A percentile compares a stretch with the other conserved stretches of the same genome.
Conservation (phyloP, 1,140 invertebrate genomes). For the Anastrepha obliqua region DNA sequence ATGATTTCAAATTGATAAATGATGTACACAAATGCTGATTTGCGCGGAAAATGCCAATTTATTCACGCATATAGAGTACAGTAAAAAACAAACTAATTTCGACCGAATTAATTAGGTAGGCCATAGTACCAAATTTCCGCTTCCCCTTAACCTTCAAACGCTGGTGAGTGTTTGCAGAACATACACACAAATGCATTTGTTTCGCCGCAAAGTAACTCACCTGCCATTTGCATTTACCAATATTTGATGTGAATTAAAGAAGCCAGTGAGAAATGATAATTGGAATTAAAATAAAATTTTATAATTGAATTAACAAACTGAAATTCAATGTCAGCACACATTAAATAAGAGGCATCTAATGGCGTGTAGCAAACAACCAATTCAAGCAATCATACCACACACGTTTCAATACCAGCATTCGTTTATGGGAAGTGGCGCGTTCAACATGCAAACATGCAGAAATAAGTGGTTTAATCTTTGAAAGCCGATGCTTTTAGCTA, state of each 20-base stretch:
- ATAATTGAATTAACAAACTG: neutral
- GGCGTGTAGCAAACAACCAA: slow-evolving; percentile 23
- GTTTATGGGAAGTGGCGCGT: neutral
- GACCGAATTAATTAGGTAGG: neutral
- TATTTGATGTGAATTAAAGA: neutral
- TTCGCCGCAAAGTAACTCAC: neutral
- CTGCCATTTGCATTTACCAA: neutral
- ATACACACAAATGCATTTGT: neutral
- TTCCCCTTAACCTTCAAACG: slow-evolving; percentile 23
- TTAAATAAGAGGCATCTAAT: slow-evolving; percentile 1
- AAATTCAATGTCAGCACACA: slow-evolving; percentile 25
- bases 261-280: neutral
- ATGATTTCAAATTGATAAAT: slow-evolving; percentile 35
- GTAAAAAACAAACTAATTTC: neutral
- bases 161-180: neutral
- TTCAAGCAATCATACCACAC: slow-evolving; percentile 7
- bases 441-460: neutral
- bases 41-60: neutral
- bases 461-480: neutral
- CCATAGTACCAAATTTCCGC: neutral
- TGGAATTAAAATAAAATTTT: neutral
- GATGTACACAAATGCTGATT: neutral
- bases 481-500: neutral
- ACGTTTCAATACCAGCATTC: too few relatives aligned
- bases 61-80: neutral